phyloP scores from a whole-genome alignment of 2,888 invertebrate species.

The Ochropleura leucogaster region DNA sequence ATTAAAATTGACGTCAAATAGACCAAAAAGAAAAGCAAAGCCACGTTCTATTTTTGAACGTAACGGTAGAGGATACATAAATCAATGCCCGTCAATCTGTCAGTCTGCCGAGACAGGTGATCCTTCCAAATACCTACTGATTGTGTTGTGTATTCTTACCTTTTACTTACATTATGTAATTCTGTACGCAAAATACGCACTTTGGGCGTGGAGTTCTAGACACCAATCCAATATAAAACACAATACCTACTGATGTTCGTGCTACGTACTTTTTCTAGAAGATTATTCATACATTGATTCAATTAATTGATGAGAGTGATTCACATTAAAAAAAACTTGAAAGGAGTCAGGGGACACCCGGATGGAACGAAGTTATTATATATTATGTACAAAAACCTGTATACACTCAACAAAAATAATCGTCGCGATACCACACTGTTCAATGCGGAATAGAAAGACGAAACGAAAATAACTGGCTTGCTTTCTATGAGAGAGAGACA shows the following conservation, averaged over 20 bases:
- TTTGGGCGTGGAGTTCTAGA: background rate
- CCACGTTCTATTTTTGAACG: background rate
- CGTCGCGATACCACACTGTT: no score
- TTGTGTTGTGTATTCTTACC: conserved; percentile 6
- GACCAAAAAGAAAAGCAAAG: background rate
- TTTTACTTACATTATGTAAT: background rate
- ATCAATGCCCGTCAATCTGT: conserved; percentile 53
- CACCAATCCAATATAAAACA: background rate
- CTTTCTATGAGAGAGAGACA: no score
- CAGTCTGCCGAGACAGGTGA: conserved; percentile 16
- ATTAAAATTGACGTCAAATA: background rate
- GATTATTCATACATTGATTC: background rate
- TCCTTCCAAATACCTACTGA: conserved; percentile 22
- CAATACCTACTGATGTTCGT: background rate
- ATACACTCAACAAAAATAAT: no score
- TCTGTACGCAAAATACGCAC: background rate
- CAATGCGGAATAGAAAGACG: no score
- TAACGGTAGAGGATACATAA: conserved; percentile 24
- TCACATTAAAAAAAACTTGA: no score
- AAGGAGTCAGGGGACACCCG: no score
- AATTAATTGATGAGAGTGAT: no score
- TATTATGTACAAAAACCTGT: no score
- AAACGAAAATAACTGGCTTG: no score
- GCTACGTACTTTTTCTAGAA: background rate
- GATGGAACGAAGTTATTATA: no score